phyloP scores from a whole-genome alignment of 2,113 vertebrate species.

The Heteronetta atricapilla region DNA sequence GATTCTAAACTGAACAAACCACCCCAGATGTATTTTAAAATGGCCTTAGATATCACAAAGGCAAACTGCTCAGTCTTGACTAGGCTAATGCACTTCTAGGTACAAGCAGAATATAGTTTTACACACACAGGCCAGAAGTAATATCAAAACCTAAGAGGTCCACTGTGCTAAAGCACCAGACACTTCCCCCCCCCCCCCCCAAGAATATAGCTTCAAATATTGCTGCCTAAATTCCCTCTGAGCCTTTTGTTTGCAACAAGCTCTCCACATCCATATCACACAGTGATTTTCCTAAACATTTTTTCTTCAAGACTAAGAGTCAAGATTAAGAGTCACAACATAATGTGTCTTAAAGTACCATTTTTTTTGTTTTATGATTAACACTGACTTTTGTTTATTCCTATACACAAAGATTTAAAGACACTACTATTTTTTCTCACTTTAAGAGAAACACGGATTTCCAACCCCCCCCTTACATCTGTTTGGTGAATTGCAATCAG shows the following conservation, averaged over 20 bases:
- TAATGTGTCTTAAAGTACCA: background rate
- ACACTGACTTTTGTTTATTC: background rate
- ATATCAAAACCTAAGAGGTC: background rate
- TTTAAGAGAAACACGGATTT: background rate
- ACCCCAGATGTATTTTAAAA: background rate
- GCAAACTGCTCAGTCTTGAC: background rate
- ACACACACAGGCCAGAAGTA: background rate
- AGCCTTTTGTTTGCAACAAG: background rate
- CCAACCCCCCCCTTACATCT: background rate
- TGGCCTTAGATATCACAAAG: background rate
- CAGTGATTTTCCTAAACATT: background rate
- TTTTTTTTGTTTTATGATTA: background rate
- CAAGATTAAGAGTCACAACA: background rate
- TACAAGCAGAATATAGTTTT: background rate
- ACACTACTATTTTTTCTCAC: background rate
- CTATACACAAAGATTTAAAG: background rate
- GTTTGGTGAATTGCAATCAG: background rate
- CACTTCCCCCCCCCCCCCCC: background rate
- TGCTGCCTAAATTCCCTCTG: background rate
- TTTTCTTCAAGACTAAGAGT: background rate
- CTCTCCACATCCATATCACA: background rate
- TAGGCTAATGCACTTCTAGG: background rate
- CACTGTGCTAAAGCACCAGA: background rate
- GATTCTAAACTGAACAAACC: background rate
- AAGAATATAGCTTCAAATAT: background rate